Percentiles rank a stretch among this genome's conserved stretches.
phyloP scores from a whole-genome alignment of 2,113 vertebrate genomes.

The Struthio camelus region DNA sequence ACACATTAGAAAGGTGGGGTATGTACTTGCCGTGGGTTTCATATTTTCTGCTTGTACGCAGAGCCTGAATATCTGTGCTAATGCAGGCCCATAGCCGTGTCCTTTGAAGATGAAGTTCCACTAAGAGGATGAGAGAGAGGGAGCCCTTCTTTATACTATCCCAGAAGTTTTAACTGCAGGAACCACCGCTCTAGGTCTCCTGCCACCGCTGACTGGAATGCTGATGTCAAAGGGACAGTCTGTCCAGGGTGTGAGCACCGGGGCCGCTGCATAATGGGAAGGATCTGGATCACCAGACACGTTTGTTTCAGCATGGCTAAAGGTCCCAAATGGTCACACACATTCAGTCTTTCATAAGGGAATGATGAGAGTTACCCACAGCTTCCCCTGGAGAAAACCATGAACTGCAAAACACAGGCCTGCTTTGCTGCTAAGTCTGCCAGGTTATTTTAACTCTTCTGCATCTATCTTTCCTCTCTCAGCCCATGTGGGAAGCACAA shows the following conservation, averaged over 20 bases:
- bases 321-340: not conserved
- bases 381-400: not conserved
- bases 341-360: not conserved
- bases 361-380: not conserved
- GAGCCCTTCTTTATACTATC: not conserved
- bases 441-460: not conserved
- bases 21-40: not conserved
- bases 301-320: not conserved
- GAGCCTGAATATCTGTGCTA: not conserved
- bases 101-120: not conserved
- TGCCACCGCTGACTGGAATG: rapidly evolving
- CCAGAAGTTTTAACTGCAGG: not conserved
- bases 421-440: not conserved
- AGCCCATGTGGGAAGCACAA: not conserved
- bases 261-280: rapidly evolving
- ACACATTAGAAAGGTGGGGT: not conserved
- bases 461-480: not conserved
- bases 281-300: not conserved
- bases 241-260: not conserved
- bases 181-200: not conserved
- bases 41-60: not conserved
- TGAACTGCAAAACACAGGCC: not conserved
- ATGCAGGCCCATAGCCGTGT: not conserved
- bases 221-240: not conserved
- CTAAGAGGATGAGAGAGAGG: not conserved